phyloP scores from a whole-genome alignment of 2,797 vertebrate genomes.

The Cercopithecus neglectus region DNA sequence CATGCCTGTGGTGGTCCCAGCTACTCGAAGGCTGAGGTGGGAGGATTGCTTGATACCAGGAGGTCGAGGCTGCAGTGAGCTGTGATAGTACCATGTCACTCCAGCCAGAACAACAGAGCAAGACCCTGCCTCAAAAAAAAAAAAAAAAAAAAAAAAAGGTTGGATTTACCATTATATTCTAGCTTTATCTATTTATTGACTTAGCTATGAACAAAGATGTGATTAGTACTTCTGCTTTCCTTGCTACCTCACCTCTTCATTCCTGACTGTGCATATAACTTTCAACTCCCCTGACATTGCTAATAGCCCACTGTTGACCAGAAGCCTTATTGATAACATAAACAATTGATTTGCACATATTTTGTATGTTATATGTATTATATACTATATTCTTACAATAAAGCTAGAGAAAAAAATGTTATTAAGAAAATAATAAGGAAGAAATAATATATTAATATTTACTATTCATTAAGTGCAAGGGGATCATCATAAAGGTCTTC shows the following conservation, averaged over 20 bases:
- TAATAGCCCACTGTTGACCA: not conserved
- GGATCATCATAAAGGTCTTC: not conserved
- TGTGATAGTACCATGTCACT: not conserved
- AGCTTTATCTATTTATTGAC: slow-evolving; percentile 22
- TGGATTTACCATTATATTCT: not conserved
- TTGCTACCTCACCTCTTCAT: not conserved
- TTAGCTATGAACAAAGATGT: slow-evolving; percentile 32
- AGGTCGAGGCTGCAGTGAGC: not conserved
- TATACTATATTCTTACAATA: not conserved
- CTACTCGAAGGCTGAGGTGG: not conserved
- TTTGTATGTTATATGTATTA: not conserved
- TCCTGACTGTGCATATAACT: not conserved
- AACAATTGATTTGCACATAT: not conserved
- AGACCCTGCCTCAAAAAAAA: not conserved
- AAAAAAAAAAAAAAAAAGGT: not conserved
- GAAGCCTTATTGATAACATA: not conserved
- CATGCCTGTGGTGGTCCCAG: not conserved
- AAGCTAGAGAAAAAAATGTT: not conserved
- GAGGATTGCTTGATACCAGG: not conserved
- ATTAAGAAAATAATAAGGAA: not conserved
- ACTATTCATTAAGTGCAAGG: not conserved
- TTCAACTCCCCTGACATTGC: not conserved
- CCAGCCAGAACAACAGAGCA: not conserved
- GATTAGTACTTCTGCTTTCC: not conserved
- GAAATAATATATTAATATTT: not conserved